Evolutionary conservation across 2,113 vertebrate species (phyloP), one percentile per base, ranked within the genome.

Genomic region (Halichoeres trimaculatus): DNA sequence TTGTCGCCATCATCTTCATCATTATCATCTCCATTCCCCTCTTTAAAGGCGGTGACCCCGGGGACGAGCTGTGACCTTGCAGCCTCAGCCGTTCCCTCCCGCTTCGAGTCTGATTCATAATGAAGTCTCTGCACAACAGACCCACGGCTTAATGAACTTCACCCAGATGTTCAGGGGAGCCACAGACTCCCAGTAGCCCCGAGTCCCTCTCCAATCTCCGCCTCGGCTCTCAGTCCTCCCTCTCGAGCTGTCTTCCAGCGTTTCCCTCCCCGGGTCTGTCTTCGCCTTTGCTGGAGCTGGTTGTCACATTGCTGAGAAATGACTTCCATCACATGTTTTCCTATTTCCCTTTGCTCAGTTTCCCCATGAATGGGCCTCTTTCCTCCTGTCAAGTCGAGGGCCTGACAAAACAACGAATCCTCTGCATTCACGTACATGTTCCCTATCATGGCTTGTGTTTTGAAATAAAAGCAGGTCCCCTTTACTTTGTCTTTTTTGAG

Each of bases 161-260:
- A 67, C 78, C 85, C 88, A 91, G 84, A 91, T 91, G 88, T 75
- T 91, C 26, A 74, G 57, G 88, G 88, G 79, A 79, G 34, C 45
- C 52, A 2, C 51, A 34, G 56, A 40, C 60, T 89, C 87, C 84
- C 85, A 53, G 79, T 65, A 62, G 80, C 76, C 72, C 81, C 36
- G 35, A 70, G 81, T 86, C 87, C 86, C 86, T 83, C 73, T 85
- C 70, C 86, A 88, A 90, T 88, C 81, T 86, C 84, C n/a, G 34
- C 57, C 72, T 83, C 58, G 24, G 47, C 69, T 85, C 80, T 63
- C 69, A 62, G 70, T 73, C 55, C 61, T 58, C 69, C 73, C 61
- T 19, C 48, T 48, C 12, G n/a, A 84, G 59, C 61, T 47, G 45
- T 73, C 85, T 65, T 75, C 64, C n/a, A 65, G 36, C 63, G 1